Evolutionary conservation across 2,888 invertebrate species (phyloP), one percentile per base, ranked within the genome.

Genomic region (Harmothoe impar): DNA sequence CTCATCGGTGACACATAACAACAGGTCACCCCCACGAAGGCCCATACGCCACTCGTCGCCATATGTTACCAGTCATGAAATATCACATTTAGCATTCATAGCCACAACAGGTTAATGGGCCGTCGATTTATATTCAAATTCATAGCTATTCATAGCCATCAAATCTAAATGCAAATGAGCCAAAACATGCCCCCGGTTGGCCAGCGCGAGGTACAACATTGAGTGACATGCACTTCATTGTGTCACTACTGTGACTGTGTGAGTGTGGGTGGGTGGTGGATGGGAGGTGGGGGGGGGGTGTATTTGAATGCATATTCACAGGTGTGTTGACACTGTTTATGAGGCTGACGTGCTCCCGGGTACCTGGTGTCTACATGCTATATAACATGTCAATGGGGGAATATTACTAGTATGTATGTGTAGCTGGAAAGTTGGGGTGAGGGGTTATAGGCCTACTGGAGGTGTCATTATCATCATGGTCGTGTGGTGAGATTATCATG

Each of bases 101-200:
- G 25, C 29, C 5, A 3, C 0, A 25, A 72, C 25, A 25, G 15
- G 1, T 72, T 72, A 72, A 72, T 72, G 31, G 25, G 25, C 25
- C 17, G 3, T 25, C 72, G 29, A 72, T 72, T 29, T 72, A 72
- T 72, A 72, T 72, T 68, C 68, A 68, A 68, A 68, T 68, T 68
- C n/a, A 68, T 15, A 12, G 20, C n/a, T n/a, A n/a, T 68, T 29
- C 72, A 72, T 17, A 25, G 29, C 17, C 72, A 29, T 72, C 72
- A 72, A 72, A 72, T 72, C 31, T 72, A 72, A n/a, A 72, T 72
- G 72, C 25, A 72, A 72, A 72, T 72, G 72, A 72, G 72, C 72
- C 62, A 25, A 31, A 72, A 15, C 29, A 29, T 23, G n/a, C 72
- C 15, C 29, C 29, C 29, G 5, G 7, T 72, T 29, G 3, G 29